phyloP scores from a whole-genome alignment of 2,113 vertebrate genomes.

The Catharus minimus region DNA sequence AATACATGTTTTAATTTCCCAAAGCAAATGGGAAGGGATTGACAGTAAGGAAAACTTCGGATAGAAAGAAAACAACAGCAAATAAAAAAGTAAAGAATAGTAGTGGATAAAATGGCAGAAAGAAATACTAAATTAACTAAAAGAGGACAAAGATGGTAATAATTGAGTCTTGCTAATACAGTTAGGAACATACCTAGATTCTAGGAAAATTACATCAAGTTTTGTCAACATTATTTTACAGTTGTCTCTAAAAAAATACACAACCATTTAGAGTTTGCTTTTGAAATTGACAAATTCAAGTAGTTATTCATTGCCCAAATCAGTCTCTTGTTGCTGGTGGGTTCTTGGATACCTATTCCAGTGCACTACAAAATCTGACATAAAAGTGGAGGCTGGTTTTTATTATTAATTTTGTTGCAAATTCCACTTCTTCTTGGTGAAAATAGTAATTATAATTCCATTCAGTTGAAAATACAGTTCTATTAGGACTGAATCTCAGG shows the following conservation, averaged over 20 bases:
- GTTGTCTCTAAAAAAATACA: not conserved
- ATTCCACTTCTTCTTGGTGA: not conserved
- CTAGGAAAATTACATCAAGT: not conserved
- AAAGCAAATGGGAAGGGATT: not conserved
- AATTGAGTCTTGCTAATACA: not conserved
- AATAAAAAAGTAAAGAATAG: not conserved
- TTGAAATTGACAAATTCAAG: not conserved
- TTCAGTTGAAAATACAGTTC: not conserved
- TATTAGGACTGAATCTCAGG: not conserved
- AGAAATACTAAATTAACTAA: not conserved
- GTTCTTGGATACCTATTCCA: not conserved
- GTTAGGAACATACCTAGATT: not conserved
- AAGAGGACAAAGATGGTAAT: not conserved
- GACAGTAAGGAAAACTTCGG: not conserved
- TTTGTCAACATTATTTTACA: not conserved
- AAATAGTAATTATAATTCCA: not conserved
- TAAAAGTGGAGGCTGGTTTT: not conserved
- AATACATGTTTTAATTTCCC: not conserved
- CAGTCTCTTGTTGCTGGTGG: not conserved
- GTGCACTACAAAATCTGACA: not conserved
- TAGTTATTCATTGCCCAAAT: not conserved
- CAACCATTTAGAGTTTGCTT: not conserved
- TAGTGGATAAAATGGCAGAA: not conserved
- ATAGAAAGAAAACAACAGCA: not conserved
- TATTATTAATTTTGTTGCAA: not conserved